Evolutionary conservation across 2,888 invertebrate species (phyloP), one percentile per base, ranked within the genome.

Genomic region (Anodontia alba): DNA sequence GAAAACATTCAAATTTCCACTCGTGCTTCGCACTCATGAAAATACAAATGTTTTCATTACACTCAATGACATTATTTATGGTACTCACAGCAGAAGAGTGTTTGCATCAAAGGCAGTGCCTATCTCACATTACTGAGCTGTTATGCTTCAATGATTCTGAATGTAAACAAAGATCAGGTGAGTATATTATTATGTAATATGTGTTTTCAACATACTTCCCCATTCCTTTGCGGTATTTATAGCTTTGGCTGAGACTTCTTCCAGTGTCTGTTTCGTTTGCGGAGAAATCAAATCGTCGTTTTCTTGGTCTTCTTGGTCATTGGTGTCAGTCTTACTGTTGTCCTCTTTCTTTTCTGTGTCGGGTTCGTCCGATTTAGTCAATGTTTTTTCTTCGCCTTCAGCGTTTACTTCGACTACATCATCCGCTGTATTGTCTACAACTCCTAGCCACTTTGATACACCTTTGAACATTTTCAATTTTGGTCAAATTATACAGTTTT

Each of bases 221-320:
- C 93, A 94, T 86, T 93, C 93, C 77, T 93, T 93, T 12, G 93
- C 93, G 49, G 93, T 90, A 75, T 88, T 91, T 20, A 93, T 85
- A 1, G 94, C 94, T 81, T 93, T 92, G n/a, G 90, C 89, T 42
- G 93, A 92, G 51, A 91, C 92, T 76, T 94, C 94, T 76, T 93
- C 93, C 0, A 93, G 76, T 12, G 91, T 87, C 43, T 90, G 88
- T 66, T 90, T 85, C 1, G 90, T 88, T 77, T 87, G 78, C 38
- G 87, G 86, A 26, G 87, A 78, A 17, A 90, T 88, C 23, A 87
- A 76, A 49, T 89, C 89, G 68, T 84, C 84, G 51, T 83, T 85
- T 54, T 91, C 88, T 43, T 83, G 84, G 51, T 74, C 71, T 33
- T 83, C 78, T 31, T 82, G 77, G 15, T 78, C 84, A n/a, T 84